These are phyloP conservation scores for Lota lota DNA, from an alignment of 2,113 vertebrate species.

Conservation along the genomic window DNA sequence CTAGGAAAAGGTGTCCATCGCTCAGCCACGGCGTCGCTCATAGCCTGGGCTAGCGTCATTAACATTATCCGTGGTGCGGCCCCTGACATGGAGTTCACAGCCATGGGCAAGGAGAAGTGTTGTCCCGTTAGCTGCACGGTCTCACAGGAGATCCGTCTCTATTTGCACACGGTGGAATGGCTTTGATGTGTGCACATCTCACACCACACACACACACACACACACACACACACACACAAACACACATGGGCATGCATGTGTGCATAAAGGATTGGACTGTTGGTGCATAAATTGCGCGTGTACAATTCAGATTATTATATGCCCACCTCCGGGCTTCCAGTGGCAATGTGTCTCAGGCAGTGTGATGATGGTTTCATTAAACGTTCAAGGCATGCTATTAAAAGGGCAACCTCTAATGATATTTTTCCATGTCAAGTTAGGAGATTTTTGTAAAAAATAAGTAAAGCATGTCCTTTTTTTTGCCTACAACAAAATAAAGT, in stretches of 20 bases:
- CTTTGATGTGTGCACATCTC: not conserved
- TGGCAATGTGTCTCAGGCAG: conserved; percentile 10
- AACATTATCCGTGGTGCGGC: conserved; percentile 14
- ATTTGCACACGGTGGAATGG: not conserved
- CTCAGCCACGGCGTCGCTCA: conserved; percentile 17
- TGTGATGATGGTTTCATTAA: conserved; percentile 7
- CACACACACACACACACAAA: not conserved
- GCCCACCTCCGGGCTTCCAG: not conserved
- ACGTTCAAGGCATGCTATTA: conserved; percentile 5
- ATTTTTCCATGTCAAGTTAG: not conserved
- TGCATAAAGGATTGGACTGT: not conserved
- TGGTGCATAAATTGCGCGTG: conserved; percentile 3
- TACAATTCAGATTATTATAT: conserved; percentile 5
- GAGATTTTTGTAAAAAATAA: not conserved
- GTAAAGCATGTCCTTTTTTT: not conserved
- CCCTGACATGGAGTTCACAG: not conserved
- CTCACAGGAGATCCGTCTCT: too few relatives aligned
- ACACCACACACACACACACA: conserved; percentile 1
- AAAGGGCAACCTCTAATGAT: conserved; percentile 3
- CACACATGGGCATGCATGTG: not conserved
- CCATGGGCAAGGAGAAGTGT: too few relatives aligned
- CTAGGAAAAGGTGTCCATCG: conserved; percentile 1
- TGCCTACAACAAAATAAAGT: not conserved
- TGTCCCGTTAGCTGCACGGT: too few relatives aligned
- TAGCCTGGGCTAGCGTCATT: conserved; percentile 22